Evolutionary conservation across 1,140 invertebrate genomes (phyloP), one percentile per base, ranked within the genome.

Genomic region (Paraescarpia echinospica): DNA sequence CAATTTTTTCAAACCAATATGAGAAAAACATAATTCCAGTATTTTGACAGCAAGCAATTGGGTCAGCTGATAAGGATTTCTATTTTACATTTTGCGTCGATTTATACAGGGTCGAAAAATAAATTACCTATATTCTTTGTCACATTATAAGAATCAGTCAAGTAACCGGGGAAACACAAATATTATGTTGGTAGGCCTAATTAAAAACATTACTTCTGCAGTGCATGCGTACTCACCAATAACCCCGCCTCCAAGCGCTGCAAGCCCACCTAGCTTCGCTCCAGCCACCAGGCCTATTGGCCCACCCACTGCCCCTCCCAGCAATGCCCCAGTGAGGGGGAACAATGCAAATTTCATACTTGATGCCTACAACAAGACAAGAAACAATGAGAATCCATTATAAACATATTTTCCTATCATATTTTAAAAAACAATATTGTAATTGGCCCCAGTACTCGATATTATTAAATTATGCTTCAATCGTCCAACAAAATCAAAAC

Each of bases 231-330:
- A 90, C 91, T 92, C 35, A 92, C 92, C 92, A 35, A 41, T 41
- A 33, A 92, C 33, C 9, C 92, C 92, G 18, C 92, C 92, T 18
- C 33, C n/a, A 89, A 92, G n/a, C 5, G 92, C 92, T 6, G 88
- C 92, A 35, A 34, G n/a, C 4, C 33, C 59, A 14, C 92, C 92
- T 59, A 92, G 35, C 41, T 92, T 92, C 4, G 48, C 92, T 33
- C 92, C 92, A 8, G 88, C 59, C 12, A 89, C 88, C 34, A 92
- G 34, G 33, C 92, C 92, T 35, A 92, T 88, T 1, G 92, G 92
- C 9, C 92, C 92, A 34, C 92, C 92, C n/a, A 92, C 77, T 18
- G 51, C 31, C 27, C 92, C 92, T n/a, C 92, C 92, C 14, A 92
- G 9, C 77, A 92, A 34, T 1, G 92, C 92, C 33, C 92, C 92